These are phyloP conservation scores for Papilio aristodemus DNA, from an alignment of 1,140 invertebrate genomes.

Conservation along the genomic window DNA sequence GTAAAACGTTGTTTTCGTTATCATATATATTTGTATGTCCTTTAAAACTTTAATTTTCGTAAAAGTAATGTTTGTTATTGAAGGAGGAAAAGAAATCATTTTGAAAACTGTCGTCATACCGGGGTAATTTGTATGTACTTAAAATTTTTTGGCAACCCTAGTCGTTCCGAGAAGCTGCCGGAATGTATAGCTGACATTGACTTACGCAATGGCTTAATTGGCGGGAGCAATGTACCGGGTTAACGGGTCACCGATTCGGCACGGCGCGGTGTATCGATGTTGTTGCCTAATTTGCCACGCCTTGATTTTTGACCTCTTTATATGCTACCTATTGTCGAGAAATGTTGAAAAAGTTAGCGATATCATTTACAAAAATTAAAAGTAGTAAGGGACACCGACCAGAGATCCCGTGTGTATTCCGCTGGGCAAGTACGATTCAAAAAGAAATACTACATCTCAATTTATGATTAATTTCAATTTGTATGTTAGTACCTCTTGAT, in stretches of 20 bases:
- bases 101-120: not conserved
- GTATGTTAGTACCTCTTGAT: too few species aligned
- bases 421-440: too few species aligned
- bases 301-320: not conserved
- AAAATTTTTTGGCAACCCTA: constrained; percentile 21
- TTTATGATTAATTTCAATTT: too few species aligned
- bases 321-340: not conserved
- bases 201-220: constrained; percentile 41
- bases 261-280: constrained; percentile 14
- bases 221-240: constrained; percentile 38
- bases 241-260: constrained; percentile 34
- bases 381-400: too few species aligned
- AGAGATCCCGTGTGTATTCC: too few species aligned
- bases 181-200: constrained; percentile 38
- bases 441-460: too few species aligned
- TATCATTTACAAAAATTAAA: too few species aligned
- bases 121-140: not conserved
- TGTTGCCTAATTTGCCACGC: constrained; percentile 21
- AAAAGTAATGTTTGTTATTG: too few species aligned
- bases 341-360: not conserved
- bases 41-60: not conserved
- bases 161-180: not conserved
- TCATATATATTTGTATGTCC: too few species aligned
- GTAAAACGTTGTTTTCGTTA: not conserved
- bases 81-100: not conserved